These are phyloP conservation scores for Epinotia ramella DNA, from an alignment of 2,888 invertebrate species.

Conservation along the genomic window DNA sequence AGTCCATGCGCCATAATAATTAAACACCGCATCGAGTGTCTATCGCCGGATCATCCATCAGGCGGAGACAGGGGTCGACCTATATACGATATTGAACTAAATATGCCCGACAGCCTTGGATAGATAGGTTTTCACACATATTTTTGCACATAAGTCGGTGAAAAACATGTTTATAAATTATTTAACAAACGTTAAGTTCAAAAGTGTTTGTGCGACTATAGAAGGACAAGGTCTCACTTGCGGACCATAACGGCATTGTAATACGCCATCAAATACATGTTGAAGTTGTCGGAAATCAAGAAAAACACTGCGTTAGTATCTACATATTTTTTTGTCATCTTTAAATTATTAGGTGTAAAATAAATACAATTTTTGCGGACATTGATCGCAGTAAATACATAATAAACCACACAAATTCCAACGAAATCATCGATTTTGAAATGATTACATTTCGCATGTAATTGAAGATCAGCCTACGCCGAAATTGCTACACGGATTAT, in stretches of 20 bases:
- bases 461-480: slow-evolving; percentile 34
- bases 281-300: not conserved
- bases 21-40: slow-evolving; percentile 67
- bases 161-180: not conserved
- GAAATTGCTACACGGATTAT: slow-evolving; percentile 41
- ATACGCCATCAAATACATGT: too few relatives aligned
- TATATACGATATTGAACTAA: slow-evolving; percentile 41
- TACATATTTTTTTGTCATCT: not conserved
- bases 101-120: slow-evolving; percentile 28
- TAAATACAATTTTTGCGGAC: not conserved
- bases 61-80: slow-evolving; percentile 64
- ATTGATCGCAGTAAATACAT: not conserved
- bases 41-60: slow-evolving; percentile 79
- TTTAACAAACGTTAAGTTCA: not conserved
- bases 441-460: slow-evolving; percentile 43
- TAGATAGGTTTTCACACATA: slow-evolving; percentile 16
- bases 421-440: slow-evolving; percentile 19
- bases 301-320: not conserved
- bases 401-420: slow-evolving; percentile 20
- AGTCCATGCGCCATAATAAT: slow-evolving; percentile 40
- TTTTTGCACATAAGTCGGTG: not conserved
- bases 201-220: too few relatives aligned
- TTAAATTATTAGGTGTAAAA: too few relatives aligned
- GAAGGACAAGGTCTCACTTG: too few relatives aligned
- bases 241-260: too few relatives aligned